Base-by-base conservation (phyloP, 2,797 vertebrate species). In the Syngnathus acus region DNA sequence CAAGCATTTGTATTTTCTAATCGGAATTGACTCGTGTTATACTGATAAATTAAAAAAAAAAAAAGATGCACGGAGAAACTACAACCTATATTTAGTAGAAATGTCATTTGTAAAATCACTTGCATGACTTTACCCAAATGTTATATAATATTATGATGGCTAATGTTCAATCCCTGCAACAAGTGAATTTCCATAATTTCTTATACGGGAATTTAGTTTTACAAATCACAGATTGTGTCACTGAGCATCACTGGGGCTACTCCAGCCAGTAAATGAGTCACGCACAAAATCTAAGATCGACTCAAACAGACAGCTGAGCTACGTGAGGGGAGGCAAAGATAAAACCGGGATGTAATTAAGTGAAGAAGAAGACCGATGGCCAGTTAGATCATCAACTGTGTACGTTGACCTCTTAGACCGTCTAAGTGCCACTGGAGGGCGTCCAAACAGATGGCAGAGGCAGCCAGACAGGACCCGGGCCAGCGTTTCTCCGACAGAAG, bases 381-480 rank as follows among this genome's bases (percentile, higher is more conserved):
- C 66, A 11, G 32, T 38, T 32, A 64, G 65, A 75, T 68, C 65
- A 65, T 65, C 62, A 61, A n/a, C 72, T 57, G 61, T 71, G 60
- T 40, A 58, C 50, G 51, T 68, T 82, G 85, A 89, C 83, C 82
- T 84, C 78, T 79, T 65, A 75, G 76, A 79, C 65, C 75, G 71
- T 77, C 69, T 78, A 88, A 85, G 84, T 80, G 77, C 69, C 74
- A 65, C 75, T 82, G 83, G 80, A 82, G 70, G 48, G 6, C 23
- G 45, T 73, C 71, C 69, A 73, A 75, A 72, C 88, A 88, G 87
- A 89, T 89, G 87, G 88, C 65, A 11, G 78, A 69, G 68, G 48
- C 67, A 71, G 73, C 72, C 78, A 85, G 76, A 81, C 80, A 77
- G 70, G 72, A 80, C 75, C 72, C 80, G 65, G 69, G 76, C 78